Conservation (phyloP, 2,113 vertebrate species). For the Pollimyrus isidori region DNA sequence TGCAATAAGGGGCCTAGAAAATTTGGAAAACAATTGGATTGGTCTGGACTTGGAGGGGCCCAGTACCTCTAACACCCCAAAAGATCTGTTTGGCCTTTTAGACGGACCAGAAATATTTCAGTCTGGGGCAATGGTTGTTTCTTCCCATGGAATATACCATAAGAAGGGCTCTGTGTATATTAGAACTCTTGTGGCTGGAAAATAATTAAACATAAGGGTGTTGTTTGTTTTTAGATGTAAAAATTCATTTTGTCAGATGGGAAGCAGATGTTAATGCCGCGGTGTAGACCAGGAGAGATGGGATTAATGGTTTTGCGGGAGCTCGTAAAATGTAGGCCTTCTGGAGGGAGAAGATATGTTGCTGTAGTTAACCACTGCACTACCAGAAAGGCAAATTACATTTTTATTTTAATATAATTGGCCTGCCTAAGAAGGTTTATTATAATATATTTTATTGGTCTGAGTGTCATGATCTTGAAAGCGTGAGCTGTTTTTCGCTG, state of each 20-base stretch:
- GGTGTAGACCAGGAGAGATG: slow-evolving; percentile 20
- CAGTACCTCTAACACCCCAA: too few species aligned
- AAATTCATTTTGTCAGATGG: background rate
- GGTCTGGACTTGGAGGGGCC: too few species aligned
- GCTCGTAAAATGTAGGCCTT: slow-evolving; percentile 38
- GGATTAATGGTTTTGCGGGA: slow-evolving; percentile 38
- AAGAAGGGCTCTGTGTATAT: background rate
- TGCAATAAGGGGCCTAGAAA: too few species aligned
- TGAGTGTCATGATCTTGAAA: slow-evolving; percentile 24
- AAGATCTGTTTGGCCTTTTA: background rate
- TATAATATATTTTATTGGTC: slow-evolving; percentile 39
- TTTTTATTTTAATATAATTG: slow-evolving; percentile 44
- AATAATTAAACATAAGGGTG: slow-evolving; percentile 19
- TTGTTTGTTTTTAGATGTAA: slow-evolving; percentile 19
- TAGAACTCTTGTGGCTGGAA: background rate
- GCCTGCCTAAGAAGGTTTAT: slow-evolving; percentile 34
- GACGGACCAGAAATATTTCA: background rate
- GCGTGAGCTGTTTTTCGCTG: slow-evolving; percentile 37
- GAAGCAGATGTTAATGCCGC: slow-evolving; percentile 28
- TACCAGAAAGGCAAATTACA: slow-evolving; percentile 37
- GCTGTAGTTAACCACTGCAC: slow-evolving; percentile 29
- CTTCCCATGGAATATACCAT: background rate
- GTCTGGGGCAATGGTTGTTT: background rate
- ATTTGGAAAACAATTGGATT: too few species aligned
- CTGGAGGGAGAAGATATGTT: slow-evolving; percentile 30